Evolutionary conservation across 2,113 vertebrate species (phyloP), one percentile per base, ranked within the genome.

Genomic region (Pan paniscus): DNA sequence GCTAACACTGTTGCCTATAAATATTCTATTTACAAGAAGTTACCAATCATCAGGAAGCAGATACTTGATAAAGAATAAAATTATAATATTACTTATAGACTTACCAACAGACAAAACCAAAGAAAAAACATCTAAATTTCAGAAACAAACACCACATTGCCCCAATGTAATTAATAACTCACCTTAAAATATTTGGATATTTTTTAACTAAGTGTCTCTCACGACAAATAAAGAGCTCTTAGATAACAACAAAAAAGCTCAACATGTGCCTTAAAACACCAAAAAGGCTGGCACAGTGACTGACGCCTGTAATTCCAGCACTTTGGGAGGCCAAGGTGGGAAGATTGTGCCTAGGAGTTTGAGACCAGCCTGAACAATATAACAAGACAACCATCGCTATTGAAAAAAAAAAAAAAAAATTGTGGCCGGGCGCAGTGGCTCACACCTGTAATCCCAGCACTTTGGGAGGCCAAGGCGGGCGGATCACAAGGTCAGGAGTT

Each of bases 121-220:
- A 93, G 89, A 35, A 59, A 79, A 91, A 80, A 50, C 6, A 95
- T 57, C 1, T 90, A 7, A 90, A 90, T 92, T 97, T 97, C 14
- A 89, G 52, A 96, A 80, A 84, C 8, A 93, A 61, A 55, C 18
- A 55, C 52, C 50, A 89, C n/a, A n/a, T 61, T 73, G 70, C n/a
- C 70, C n/a, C 35, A 85, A 32, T 59, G 46, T 35, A 72, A 10
- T 73, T 55, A 92, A 83, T 35, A 96, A 93, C 23, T 91, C 68
- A 68, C 13, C 27, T 75, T 75, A 80, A 55, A 82, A 52, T 75
- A 13, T 50, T 80, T 83, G 11, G 0, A 55, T 81, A 57, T 64
- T 73, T 85, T 88, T 81, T 46, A 80, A 78, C 32, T 50, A 70
- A 89, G 25, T 25, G 0, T 89, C 40, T 95, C 52, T 73, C 32